Conservation (phyloP, 2,797 vertebrate genomes). For the Falco cherrug region DNA sequence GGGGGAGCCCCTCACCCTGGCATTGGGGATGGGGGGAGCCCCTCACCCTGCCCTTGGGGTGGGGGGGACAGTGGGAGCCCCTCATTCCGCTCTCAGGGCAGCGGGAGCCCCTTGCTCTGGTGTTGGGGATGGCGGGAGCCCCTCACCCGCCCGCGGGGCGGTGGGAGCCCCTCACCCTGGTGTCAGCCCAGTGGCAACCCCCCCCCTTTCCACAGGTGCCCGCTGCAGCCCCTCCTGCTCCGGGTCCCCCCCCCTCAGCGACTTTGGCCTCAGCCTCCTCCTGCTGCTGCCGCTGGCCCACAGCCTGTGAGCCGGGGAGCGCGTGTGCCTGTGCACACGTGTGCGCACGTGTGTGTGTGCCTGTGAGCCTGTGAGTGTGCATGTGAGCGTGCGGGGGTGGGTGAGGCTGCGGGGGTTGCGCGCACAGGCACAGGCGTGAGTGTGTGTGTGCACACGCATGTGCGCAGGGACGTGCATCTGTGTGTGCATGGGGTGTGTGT, state of each 20-base stretch:
- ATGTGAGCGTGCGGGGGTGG: too few species aligned
- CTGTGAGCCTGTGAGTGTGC: too few species aligned
- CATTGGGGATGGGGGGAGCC: background rate
- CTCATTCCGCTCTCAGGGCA: too few species aligned
- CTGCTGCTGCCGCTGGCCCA: background rate
- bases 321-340: background rate
- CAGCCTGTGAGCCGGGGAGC: background rate
- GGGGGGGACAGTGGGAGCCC: too few species aligned
- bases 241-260: fast-evolving
- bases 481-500: background rate
- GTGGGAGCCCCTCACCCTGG: too few species aligned
- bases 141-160: too few species aligned
- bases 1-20: background rate
- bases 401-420: too few species aligned
- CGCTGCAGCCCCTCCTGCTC: background rate
- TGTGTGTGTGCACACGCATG: too few species aligned
- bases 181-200: background rate
- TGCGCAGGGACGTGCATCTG: too few species aligned
- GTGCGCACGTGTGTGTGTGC: background rate
- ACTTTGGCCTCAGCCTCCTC: background rate
- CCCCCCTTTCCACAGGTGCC: background rate
- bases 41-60: background rate
- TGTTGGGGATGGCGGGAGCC: too few species aligned
- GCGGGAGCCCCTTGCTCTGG: too few species aligned
- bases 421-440: background rate